Conservation (phyloP, 2,113 vertebrate genomes). For the Zosterops japonicus region DNA sequence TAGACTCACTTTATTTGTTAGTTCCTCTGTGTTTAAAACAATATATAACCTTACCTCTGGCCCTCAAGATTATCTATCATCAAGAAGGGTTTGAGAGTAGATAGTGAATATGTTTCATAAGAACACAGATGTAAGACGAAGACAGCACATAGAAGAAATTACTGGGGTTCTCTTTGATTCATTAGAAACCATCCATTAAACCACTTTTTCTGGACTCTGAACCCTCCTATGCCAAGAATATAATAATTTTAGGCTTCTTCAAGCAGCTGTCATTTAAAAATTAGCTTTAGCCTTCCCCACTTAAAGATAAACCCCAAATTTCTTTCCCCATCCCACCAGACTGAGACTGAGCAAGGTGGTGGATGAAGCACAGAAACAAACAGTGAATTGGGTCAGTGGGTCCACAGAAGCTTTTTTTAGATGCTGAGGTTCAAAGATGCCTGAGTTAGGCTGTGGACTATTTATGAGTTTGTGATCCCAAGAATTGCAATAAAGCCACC, state of each 20-base stretch:
- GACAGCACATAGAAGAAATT: not conserved
- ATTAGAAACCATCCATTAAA: not conserved
- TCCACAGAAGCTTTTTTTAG: not conserved
- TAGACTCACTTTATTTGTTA: not conserved
- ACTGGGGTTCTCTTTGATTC: not conserved
- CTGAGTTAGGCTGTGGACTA: not conserved
- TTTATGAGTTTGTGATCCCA: not conserved
- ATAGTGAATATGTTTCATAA: not conserved
- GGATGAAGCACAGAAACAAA: not conserved
- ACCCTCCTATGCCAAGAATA: not conserved
- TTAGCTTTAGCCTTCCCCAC: not conserved
- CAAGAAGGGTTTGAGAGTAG: not conserved
- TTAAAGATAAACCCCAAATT: not conserved
- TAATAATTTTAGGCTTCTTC: not conserved
- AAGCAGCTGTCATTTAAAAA: not conserved
- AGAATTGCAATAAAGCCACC: fast-evolving
- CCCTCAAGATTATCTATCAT: not conserved
- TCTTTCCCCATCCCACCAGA: not conserved
- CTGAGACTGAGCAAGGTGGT: not conserved
- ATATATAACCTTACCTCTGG: not conserved
- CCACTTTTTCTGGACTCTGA: not conserved
- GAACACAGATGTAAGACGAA: not conserved
- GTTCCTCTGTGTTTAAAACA: not conserved
- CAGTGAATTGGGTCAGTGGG: not conserved
- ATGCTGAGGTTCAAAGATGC: not conserved